Conservation (phyloP, 1,140 invertebrate genomes). For the roundworm (Caenorhabditis elegans) region DNA sequence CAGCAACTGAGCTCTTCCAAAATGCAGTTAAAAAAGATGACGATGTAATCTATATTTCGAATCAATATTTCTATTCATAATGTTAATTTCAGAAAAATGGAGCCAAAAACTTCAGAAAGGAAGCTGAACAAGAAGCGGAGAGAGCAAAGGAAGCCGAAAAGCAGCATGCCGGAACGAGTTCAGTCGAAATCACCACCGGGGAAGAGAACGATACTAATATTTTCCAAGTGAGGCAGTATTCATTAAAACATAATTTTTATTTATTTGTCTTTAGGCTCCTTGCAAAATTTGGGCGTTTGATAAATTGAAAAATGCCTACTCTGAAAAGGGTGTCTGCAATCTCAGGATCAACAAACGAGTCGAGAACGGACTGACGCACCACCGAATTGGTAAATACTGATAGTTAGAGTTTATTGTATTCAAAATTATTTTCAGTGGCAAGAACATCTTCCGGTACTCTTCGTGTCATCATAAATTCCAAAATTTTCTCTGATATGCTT, state of each 20-base stretch:
- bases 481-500: constrained; percentile 22
- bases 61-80: too few relatives aligned
- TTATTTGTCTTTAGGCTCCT: background rate
- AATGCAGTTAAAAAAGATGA: constrained; percentile 6
- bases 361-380: constrained; percentile 21
- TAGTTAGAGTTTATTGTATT: background rate
- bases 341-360: constrained; percentile 1
- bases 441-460: constrained; percentile 17
- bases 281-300: constrained; percentile 32
- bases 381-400: background rate
- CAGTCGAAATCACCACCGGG: background rate
- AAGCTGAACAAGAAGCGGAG: constrained; percentile 22
- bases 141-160: constrained; percentile 19
- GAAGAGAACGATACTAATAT: constrained; percentile 23
- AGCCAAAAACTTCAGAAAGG: background rate
- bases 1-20: background rate
- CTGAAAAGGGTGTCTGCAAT: constrained; percentile 2
- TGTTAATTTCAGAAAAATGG: background rate
- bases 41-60: background rate
- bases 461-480: constrained; percentile 8
- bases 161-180: constrained; percentile 18
- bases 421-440: background rate
- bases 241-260: background rate
- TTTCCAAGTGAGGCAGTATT: background rate
- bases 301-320: background rate